Conservation (phyloP, 2,113 vertebrate species). For the Synodontis membranacea region DNA sequence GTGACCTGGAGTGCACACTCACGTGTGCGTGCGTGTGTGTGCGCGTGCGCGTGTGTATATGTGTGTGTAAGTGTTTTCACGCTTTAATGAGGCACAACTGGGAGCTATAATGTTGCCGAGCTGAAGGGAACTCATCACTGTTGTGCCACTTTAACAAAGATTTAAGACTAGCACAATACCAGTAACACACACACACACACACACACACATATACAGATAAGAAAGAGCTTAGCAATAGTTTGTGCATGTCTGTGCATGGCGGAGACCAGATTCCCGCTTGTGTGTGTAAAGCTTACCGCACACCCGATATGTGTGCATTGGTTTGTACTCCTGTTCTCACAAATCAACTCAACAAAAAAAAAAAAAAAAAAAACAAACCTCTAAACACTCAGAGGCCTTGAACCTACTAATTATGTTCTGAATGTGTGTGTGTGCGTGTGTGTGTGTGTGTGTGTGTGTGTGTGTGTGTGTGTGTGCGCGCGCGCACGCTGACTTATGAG, state of each 20-base stretch:
- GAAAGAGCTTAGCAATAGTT: slow-evolving; percentile 10
- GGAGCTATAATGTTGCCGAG: slow-evolving; percentile 1
- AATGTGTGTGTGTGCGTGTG: not conserved
- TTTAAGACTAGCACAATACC: slow-evolving; percentile 18
- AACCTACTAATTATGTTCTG: slow-evolving; percentile 48
- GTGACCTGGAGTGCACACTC: not conserved
- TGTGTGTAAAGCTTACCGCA: slow-evolving; percentile 13
- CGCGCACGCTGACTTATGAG: slow-evolving; percentile 21
- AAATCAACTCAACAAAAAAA: slow-evolving; percentile 39
- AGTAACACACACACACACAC: not conserved
- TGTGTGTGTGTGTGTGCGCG: too few species aligned
- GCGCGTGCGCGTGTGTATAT: not conserved
- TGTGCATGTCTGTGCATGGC: not conserved
- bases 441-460: not conserved
- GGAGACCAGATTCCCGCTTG: slow-evolving; percentile 8
- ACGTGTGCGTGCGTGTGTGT: slow-evolving; percentile 12
- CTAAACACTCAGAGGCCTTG: slow-evolving; percentile 38
- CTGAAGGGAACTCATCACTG: not conserved
- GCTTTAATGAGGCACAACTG: slow-evolving; percentile 22
- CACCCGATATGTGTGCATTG: slow-evolving; percentile 2
- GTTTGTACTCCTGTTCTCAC: slow-evolving; percentile 42
- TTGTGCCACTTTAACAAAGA: slow-evolving; percentile 25
- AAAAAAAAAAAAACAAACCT: slow-evolving; percentile 27
- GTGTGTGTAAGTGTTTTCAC: not conserved
- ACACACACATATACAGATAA: not conserved